Conservation (phyloP, 2,113 vertebrate species). For the Cygnus atratus region DNA sequence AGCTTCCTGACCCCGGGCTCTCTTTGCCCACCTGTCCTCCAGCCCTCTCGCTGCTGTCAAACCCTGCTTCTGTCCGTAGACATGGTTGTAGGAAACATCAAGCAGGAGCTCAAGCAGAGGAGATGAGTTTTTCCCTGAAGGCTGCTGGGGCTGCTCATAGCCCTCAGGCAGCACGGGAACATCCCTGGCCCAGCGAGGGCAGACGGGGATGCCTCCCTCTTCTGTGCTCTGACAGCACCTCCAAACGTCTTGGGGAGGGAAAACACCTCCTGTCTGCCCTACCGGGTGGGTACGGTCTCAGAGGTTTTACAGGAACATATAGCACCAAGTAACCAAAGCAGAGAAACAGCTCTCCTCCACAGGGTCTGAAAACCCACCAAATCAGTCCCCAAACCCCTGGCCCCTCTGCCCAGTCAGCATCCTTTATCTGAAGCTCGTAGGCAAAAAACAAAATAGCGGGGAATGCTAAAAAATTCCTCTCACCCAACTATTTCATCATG, state of each 20-base stretch:
- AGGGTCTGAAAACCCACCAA: not conserved
- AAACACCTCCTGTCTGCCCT: slow-evolving; percentile 6
- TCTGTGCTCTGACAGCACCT: not conserved
- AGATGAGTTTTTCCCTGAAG: not conserved
- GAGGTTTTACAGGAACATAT: not conserved
- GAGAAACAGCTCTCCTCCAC: not conserved
- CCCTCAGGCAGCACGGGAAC: not conserved
- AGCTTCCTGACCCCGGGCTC: not conserved
- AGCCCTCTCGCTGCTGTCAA: not conserved
- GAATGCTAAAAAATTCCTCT: slow-evolving; percentile 28
- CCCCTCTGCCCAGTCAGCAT: not conserved
- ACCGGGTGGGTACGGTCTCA: not conserved
- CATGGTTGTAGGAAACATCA: slow-evolving; percentile 2
- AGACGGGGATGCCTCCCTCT: not conserved
- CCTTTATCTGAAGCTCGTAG: not conserved
- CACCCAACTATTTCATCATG: not conserved
- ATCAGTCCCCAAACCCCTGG: not conserved
- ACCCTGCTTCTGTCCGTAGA: not conserved
- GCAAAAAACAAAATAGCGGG: not conserved
- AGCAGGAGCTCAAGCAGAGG: slow-evolving; percentile 5
- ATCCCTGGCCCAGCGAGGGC: rapidly evolving
- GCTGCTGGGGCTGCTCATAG: not conserved
- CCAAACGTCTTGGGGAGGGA: not conserved
- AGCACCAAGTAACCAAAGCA: slow-evolving; percentile 44
- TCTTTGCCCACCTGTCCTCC: not conserved